Conservation (phyloP, 2,888 invertebrate species). For the Rhagonycha fulva region DNA sequence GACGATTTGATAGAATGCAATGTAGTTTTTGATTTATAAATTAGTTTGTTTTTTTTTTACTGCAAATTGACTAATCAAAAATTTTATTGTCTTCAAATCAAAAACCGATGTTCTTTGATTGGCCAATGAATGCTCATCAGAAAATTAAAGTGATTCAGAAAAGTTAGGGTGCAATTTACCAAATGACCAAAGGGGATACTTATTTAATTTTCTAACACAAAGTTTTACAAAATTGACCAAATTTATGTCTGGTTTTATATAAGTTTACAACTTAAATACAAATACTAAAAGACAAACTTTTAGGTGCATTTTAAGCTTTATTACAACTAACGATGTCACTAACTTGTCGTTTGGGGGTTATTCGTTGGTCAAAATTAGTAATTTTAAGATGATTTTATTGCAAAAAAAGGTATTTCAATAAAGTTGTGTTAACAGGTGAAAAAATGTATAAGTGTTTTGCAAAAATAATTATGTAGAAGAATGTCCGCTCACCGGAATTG, state of each 20-base stretch:
- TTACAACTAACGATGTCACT: too few species aligned
- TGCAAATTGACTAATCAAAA: not conserved
- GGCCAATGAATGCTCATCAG: too few species aligned
- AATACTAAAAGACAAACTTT: too few species aligned
- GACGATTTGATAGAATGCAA: not conserved
- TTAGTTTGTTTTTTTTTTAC: not conserved
- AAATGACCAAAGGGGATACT: too few species aligned
- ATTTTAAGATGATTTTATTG: not conserved
- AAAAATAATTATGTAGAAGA: not conserved
- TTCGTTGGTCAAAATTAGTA: not conserved
- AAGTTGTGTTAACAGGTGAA: not conserved
- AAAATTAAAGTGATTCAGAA: too few species aligned
- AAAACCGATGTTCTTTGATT: not conserved
- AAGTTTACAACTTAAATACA: too few species aligned
- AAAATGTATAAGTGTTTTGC: not conserved
- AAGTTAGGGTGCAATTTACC: too few species aligned
- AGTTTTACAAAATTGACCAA: too few species aligned
- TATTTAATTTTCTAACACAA: too few species aligned
- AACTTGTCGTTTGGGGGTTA: not conserved
- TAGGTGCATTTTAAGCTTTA: too few species aligned
- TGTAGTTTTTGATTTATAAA: not conserved
- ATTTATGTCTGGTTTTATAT: too few species aligned
- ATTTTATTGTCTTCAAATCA: not conserved
- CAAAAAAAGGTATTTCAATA: not conserved
- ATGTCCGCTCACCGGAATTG: not conserved